Percentiles rank a stretch among this genome's conserved stretches.
These are phyloP conservation scores for Nasua narica DNA, from an alignment of 2,797 vertebrate species.

Conservation along the genomic window DNA sequence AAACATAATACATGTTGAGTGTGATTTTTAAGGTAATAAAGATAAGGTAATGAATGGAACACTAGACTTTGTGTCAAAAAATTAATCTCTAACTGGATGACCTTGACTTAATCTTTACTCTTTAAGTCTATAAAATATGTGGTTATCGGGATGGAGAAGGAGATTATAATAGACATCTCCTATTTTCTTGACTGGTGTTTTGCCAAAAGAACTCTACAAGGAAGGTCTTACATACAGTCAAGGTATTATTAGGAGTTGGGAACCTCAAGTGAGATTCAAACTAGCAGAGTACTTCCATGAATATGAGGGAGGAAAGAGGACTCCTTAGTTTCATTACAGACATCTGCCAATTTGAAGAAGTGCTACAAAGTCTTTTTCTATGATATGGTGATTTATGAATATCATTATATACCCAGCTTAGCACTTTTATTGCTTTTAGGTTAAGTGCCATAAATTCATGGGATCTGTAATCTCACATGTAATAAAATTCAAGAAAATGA, in stretches of 20 bases:
- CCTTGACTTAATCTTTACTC: constrained; percentile 27
- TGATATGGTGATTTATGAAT: constrained; percentile 5
- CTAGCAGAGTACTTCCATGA: neutral
- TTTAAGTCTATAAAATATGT: constrained; percentile 22
- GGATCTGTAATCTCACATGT: neutral
- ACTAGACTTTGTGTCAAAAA: constrained; percentile 36
- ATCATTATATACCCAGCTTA: neutral
- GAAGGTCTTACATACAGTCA: neutral
- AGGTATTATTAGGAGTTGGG: neutral
- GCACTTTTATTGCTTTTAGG: neutral
- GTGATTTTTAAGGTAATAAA: constrained; percentile 43
- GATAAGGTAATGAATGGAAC: constrained; percentile 45
- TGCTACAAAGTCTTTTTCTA: neutral
- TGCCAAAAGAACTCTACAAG: neutral
- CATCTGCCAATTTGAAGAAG: neutral
- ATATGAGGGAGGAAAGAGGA: neutral
- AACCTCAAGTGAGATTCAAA: neutral
- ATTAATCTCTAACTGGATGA: constrained; percentile 46
- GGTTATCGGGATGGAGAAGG: neutral
- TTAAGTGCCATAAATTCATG: neutral
- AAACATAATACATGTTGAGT: neutral
- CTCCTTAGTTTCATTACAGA: neutral
- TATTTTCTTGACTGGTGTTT: neutral
- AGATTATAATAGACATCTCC: neutral
- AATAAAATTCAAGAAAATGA: constrained; percentile 3